Conservation (phyloP, 2,113 vertebrate genomes). For the Perca schrenkii region DNA sequence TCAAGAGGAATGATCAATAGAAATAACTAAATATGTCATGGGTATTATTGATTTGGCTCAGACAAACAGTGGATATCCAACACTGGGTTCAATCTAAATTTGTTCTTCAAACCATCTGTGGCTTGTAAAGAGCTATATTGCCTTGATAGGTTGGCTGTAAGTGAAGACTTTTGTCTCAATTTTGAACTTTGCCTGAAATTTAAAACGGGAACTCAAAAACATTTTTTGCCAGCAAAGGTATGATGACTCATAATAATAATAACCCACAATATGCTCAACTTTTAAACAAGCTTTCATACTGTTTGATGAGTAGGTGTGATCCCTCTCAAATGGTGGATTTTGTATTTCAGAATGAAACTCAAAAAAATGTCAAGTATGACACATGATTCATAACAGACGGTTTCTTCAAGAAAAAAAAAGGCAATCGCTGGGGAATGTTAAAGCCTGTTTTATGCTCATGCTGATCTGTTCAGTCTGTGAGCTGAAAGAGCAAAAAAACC, state of each 20-base stretch:
- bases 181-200: conserved; percentile 5
- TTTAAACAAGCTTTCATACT: neutral
- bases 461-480: conserved; percentile 57
- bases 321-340: conserved; percentile 21
- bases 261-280: neutral
- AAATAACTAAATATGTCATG: conserved; percentile 62
- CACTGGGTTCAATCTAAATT: conserved; percentile 19
- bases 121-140: neutral
- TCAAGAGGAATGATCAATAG: conserved; percentile 55
- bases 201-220: neutral
- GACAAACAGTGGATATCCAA: conserved; percentile 43
- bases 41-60: conserved; percentile 52
- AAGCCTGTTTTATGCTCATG: conserved; percentile 25
- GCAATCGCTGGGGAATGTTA: conserved; percentile 21
- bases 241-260: conserved; percentile 14
- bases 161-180: conserved; percentile 6
- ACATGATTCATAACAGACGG: conserved; percentile 42
- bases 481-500: conserved; percentile 47
- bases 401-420: conserved; percentile 27
- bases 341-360: conserved; percentile 39
- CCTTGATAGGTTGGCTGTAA: neutral
- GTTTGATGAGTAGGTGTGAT: conserved; percentile 12
- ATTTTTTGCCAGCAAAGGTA: neutral
- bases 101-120: conserved; percentile 22
- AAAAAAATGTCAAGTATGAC: conserved; percentile 46